Percentiles rank a stretch among this genome's conserved stretches.
Conservation (phyloP, 1,140 invertebrate species). For the Harpegnathos saltator region DNA sequence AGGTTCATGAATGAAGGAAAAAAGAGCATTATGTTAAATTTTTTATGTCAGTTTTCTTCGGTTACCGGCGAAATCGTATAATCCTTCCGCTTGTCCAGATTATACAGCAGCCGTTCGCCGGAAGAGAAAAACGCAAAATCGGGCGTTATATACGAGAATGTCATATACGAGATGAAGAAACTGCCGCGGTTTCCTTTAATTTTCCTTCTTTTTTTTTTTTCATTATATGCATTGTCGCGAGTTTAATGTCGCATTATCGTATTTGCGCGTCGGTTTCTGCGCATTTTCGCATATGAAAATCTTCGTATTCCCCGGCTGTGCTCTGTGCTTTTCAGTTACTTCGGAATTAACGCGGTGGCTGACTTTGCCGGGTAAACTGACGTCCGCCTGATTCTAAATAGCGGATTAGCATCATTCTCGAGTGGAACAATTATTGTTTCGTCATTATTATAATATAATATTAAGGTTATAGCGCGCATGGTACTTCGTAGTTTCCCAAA, state of each 20-base stretch:
- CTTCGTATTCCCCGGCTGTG: conserved; percentile 27
- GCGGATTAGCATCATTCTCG: not conserved
- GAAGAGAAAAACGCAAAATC: conserved; percentile 39
- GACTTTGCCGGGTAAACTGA: conserved; percentile 7
- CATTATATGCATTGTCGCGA: conserved; percentile 38
- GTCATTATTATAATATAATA: not conserved
- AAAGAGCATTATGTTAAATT: conserved; percentile 39
- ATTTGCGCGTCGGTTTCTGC: conserved; percentile 30
- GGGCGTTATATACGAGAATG: conserved; percentile 8
- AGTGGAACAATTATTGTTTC: conserved; percentile 13
- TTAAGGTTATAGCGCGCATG: not conserved
- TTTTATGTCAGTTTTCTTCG: not conserved
- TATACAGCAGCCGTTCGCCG: conserved; percentile 36
- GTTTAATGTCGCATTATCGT: conserved; percentile 45
- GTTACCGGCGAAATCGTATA: conserved; percentile 29
- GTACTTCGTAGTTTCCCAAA: not conserved
- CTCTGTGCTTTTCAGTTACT: conserved; percentile 13
- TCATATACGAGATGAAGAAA: conserved; percentile 40
- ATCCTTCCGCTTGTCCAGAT: conserved; percentile 55
- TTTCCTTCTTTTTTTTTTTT: conserved; percentile 44
- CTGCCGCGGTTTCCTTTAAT: conserved; percentile 38
- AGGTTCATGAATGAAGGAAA: conserved; percentile 26
- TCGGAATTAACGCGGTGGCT: conserved; percentile 33
- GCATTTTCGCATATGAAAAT: conserved; percentile 24
- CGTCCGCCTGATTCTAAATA: conserved; percentile 14